Percentiles rank a stretch among this genome's conserved stretches.
Conservation (phyloP, 2,797 vertebrate species). For the Danio choprae region DNA sequence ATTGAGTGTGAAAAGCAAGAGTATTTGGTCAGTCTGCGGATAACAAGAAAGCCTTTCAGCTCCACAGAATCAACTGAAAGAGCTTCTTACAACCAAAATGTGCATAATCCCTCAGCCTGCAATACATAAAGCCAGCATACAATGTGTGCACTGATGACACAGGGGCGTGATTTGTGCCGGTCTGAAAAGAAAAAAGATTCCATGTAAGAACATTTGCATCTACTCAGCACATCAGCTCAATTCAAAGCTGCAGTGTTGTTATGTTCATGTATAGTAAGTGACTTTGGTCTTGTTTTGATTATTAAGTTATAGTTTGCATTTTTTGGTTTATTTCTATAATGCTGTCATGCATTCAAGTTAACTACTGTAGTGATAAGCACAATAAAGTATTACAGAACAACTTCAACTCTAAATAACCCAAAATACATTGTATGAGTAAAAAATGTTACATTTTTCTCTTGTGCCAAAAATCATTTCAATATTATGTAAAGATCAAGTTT, state of each 20-base stretch:
- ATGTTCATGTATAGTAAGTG: neutral
- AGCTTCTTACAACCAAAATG: conserved; percentile 20
- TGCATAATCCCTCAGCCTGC: conserved; percentile 23
- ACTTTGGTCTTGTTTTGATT: neutral
- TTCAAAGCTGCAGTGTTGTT: conserved; percentile 2
- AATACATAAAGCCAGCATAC: conserved; percentile 18
- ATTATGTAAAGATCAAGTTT: too few species aligned
- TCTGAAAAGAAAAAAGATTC: conserved; percentile 7
- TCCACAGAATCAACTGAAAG: conserved; percentile 20
- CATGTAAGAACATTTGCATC: neutral
- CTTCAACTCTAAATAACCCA: too few species aligned
- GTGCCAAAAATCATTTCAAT: too few species aligned
- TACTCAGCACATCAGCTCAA: neutral
- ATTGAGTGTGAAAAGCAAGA: neutral
- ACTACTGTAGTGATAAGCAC: neutral
- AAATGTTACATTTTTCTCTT: too few species aligned
- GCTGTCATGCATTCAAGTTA: neutral
- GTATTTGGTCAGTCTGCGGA: conserved; percentile 15
- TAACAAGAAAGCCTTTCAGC: conserved; percentile 47
- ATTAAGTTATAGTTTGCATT: neutral
- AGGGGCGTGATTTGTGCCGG: conserved; percentile 22
- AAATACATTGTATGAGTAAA: too few species aligned
- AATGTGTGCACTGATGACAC: conserved; percentile 25
- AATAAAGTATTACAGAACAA: neutral
- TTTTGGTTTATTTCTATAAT: neutral